phyloP scores from a whole-genome alignment of 2,113 vertebrate genomes.

The Melanerpes formicivorus region DNA sequence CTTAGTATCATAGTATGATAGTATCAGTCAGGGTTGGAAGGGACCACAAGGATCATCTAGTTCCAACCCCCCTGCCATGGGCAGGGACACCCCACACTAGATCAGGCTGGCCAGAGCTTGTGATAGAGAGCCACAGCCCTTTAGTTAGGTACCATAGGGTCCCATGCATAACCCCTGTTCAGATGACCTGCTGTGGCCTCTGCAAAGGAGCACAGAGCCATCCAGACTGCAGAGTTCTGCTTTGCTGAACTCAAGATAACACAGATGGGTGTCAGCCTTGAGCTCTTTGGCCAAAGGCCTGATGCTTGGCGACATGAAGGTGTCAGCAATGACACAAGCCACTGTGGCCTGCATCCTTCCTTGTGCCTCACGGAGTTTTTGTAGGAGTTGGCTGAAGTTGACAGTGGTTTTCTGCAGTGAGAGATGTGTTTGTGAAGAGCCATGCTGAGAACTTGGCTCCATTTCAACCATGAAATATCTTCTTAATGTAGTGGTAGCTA shows the following conservation, averaged over 20 bases:
- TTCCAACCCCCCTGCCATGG: no score
- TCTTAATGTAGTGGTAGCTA: background rate
- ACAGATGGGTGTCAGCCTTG: background rate
- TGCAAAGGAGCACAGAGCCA: background rate
- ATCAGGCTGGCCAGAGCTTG: background rate
- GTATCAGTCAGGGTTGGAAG: no score
- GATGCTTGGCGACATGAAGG: background rate
- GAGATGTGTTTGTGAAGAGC: background rate
- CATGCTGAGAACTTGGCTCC: background rate
- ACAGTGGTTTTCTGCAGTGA: background rate
- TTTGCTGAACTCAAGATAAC: background rate
- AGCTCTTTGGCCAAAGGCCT: background rate
- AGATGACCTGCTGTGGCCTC: background rate
- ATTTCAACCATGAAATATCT: background rate
- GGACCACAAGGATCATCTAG: no score
- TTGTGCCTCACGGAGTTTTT: background rate
- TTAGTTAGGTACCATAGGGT: rapidly evolving
- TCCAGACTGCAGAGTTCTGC: background rate
- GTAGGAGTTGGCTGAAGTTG: background rate
- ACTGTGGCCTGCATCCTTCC: background rate
- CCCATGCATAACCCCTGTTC: rapidly evolving
- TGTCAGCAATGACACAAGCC: background rate
- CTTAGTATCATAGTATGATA: no score
- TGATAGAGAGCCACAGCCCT: background rate
- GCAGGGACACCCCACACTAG: no score